These are phyloP conservation scores for Gastracanthus pulcherrimus DNA, from an alignment of 2,888 invertebrate genomes.

Conservation along the genomic window DNA sequence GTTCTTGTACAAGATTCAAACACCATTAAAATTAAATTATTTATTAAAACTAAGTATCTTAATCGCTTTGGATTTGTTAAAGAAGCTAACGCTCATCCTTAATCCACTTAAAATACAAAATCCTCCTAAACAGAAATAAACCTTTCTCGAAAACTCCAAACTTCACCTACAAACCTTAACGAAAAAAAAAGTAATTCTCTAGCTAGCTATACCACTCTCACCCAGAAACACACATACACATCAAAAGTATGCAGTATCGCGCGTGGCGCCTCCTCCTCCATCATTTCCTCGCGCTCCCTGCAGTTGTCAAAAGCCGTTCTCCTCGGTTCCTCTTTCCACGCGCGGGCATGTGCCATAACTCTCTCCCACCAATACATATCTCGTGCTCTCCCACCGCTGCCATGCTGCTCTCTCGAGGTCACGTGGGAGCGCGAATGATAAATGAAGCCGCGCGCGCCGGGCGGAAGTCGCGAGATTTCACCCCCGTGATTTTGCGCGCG, in stretches of 20 bases:
- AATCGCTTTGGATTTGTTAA: too few species aligned
- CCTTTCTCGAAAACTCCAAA: too few species aligned
- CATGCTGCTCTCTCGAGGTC: slow-evolving; percentile 9
- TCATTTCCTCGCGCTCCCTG: slow-evolving; percentile 25
- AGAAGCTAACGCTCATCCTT: too few species aligned
- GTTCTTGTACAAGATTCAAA: too few species aligned
- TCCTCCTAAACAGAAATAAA: too few species aligned
- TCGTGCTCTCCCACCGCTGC: background rate
- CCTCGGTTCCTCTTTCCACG: background rate
- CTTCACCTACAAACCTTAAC: too few species aligned
- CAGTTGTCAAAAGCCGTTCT: slow-evolving; percentile 35
- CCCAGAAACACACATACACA: too few species aligned
- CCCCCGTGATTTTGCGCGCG: slow-evolving; percentile 25
- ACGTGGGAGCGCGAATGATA: slow-evolving; percentile 35
- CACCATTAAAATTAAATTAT: too few species aligned
- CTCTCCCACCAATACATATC: background rate
- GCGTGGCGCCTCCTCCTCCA: slow-evolving; percentile 22
- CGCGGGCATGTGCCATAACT: background rate
- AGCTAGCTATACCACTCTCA: too few species aligned
- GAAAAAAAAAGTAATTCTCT: too few species aligned
- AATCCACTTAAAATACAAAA: too few species aligned
- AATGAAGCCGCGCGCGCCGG: slow-evolving; percentile 29
- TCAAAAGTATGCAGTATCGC: slow-evolving; percentile 13
- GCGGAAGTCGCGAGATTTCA: slow-evolving; percentile 40
- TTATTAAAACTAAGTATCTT: too few species aligned